Base-by-base conservation (phyloP, 2,797 vertebrate genomes). In the Myotis daubentonii region DNA sequence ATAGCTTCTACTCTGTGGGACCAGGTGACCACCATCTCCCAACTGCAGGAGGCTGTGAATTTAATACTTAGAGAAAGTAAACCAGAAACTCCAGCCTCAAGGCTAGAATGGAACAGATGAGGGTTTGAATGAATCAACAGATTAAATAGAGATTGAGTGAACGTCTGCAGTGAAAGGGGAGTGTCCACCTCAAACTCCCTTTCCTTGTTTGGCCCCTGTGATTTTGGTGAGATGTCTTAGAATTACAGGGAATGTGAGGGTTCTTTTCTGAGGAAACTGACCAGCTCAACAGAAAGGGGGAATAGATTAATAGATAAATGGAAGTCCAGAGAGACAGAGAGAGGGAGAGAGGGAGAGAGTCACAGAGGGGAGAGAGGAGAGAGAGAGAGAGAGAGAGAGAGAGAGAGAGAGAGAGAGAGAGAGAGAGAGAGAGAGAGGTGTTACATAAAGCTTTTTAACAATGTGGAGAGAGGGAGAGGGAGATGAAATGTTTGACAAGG, bases 41-140 rank as follows among this genome's bases (percentile, higher is more conserved):
- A 47, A 33, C 9, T 38, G 71, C 41, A 15, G 6, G 8, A 66
- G 38, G 53, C 3, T 55, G 12, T 53, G 51, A 84, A 17, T 38
- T 79, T 66, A 23, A 51, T 22, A n/a, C 25, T 68, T 51, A 33
- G 22, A 93, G 55, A 82, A 74, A 28, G 16, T 72, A 62, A 93
- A 47, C 19, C 10, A 36, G 47, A 93, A 85, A 47, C 30, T 47
- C 38, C 41, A 86, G 30, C 25, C 25, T 71, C 8, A 5, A 28
- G 23, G 4, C 36, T 66, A 11, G 0, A 19, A 8, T 68, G 30
- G 76, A 47, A 62, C 3, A 75, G 53, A 38, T 5, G 33, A 81
- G 4, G 4, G 6, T 38, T 23, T 70, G 60, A 51, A 22, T 2
- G 17, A 33, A 16, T n/a, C 3, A 71, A 22, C 12, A 44, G 20